phyloP scores from a whole-genome alignment of 2,113 vertebrate genomes.

The Charadrius vociferus region DNA sequence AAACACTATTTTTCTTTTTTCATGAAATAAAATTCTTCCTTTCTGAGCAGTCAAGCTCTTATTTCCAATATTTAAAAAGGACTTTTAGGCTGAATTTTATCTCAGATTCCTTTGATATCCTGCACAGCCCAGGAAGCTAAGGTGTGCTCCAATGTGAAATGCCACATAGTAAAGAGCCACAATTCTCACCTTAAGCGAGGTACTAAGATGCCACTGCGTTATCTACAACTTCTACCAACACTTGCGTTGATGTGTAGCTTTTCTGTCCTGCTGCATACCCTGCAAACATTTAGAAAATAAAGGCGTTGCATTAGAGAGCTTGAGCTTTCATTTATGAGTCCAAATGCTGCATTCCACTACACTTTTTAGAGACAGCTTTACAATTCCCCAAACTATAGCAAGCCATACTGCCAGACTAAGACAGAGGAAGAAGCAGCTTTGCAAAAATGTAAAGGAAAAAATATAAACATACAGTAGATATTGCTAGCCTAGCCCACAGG shows the following conservation, averaged over 20 bases:
- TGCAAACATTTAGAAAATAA: not conserved
- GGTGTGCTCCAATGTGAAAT: not conserved
- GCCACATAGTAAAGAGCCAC: not conserved
- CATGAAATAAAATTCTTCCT: not conserved
- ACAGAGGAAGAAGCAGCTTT: not conserved
- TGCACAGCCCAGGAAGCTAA: not conserved
- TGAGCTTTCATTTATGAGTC: not conserved
- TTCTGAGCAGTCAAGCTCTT: not conserved
- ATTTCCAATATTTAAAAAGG: not conserved
- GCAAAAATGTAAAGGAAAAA: not conserved
- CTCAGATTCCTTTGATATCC: not conserved
- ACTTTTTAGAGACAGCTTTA: not conserved
- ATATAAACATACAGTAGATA: not conserved
- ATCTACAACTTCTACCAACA: not conserved
- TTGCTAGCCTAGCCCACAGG: constrained; percentile 7
- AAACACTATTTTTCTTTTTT: not conserved
- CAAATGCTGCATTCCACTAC: not conserved
- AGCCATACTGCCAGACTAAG: not conserved
- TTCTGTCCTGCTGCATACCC: not conserved
- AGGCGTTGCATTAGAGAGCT: not conserved
- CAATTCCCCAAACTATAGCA: not conserved
- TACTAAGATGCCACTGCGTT: not conserved
- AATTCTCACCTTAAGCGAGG: not conserved
- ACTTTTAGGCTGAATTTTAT: not conserved
- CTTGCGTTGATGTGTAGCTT: not conserved